Percentiles rank a stretch among this genome's conserved stretches.
These are phyloP conservation scores for Callopanchax toddi DNA, from an alignment of 2,113 vertebrate genomes.

Conservation along the genomic window DNA sequence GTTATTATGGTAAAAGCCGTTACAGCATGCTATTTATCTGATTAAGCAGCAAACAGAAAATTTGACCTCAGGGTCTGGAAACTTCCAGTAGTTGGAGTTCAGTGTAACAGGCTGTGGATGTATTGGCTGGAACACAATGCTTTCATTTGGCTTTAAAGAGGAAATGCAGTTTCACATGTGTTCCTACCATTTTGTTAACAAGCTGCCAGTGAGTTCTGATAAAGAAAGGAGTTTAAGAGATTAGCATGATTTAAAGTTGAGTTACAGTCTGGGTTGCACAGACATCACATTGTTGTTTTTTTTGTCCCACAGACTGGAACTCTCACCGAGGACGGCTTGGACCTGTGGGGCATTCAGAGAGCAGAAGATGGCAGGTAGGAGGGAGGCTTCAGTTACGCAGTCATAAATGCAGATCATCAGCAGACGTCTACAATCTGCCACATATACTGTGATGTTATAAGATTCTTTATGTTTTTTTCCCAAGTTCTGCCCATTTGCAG, in stretches of 20 bases:
- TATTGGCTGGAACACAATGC: background rate
- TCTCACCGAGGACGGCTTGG: conserved; percentile 95
- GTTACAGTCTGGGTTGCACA: background rate
- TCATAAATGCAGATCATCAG: too few relatives aligned
- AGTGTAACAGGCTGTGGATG: too few relatives aligned
- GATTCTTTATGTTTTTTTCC: background rate
- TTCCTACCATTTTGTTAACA: background rate
- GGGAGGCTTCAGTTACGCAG: too few relatives aligned
- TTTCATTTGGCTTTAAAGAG: background rate
- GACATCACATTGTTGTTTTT: background rate
- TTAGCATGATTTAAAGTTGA: background rate
- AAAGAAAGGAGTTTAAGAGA: background rate
- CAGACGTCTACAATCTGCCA: too few relatives aligned
- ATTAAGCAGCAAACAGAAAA: background rate
- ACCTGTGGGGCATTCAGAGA: conserved; percentile 93
- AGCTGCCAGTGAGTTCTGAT: background rate
- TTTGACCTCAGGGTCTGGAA: background rate
- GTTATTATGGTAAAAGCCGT: background rate
- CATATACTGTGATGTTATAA: too few relatives aligned
- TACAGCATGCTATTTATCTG: too few relatives aligned
- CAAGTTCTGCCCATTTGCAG: background rate
- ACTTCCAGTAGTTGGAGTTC: too few relatives aligned
- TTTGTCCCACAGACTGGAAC: conserved; percentile 87
- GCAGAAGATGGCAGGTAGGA: conserved; percentile 84
- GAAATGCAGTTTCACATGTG: background rate